Evolutionary conservation across 2,113 vertebrate species (phyloP).

Genomic region (Nothocercus julius): DNA sequence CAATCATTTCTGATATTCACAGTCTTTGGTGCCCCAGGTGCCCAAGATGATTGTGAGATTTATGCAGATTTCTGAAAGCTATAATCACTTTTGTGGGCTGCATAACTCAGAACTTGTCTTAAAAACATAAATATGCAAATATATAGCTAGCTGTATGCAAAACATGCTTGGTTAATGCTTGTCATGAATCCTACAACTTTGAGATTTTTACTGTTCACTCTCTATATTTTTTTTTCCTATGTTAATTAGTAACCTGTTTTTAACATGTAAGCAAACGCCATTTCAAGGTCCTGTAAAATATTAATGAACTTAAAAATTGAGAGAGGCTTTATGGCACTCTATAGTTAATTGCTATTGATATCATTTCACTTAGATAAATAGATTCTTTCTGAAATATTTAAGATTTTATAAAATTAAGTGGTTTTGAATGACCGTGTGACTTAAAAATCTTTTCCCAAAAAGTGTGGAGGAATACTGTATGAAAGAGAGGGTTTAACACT

Average conservation of each 20-base stretch:
- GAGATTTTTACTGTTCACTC: neutral
- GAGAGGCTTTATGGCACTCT: neutral
- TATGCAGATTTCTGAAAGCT: neutral
- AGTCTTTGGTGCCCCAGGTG: neutral
- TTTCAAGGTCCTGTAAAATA: neutral
- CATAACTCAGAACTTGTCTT: neutral
- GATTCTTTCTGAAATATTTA: constrained; percentile 11
- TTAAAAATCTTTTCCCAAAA: constrained; percentile 10
- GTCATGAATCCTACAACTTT: neutral
- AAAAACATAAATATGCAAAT: neutral
- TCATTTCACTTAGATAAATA: constrained; percentile 1
- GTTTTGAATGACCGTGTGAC: neutral
- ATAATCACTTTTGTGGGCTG: neutral
- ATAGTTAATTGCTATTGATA: neutral
- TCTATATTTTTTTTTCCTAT: neutral
- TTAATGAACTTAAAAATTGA: neutral
- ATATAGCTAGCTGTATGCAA: neutral
- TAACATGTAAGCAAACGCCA: neutral
- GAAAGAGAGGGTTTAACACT: constrained; percentile 26
- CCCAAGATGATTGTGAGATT: neutral
- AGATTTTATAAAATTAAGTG: neutral
- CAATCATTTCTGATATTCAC: neutral
- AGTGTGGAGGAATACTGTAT: neutral
- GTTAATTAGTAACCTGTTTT: neutral
- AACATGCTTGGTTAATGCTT: constrained; percentile 11